Evolutionary conservation across 2,113 vertebrate genomes (phyloP).

Genomic region (Microtus richardsoni): DNA sequence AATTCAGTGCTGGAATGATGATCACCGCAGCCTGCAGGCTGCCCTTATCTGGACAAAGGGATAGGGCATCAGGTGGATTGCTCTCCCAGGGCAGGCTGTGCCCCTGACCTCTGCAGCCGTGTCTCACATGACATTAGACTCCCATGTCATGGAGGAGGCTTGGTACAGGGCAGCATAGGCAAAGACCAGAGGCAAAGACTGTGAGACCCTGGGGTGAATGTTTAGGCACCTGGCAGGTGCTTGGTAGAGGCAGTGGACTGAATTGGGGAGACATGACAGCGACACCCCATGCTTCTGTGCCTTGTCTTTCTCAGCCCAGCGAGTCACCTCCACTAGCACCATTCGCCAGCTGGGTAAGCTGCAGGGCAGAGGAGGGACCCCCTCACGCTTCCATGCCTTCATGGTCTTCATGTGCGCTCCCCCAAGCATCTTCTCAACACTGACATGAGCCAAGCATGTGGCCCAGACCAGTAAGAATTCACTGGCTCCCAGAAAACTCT

Average conservation of each 20-base stretch:
- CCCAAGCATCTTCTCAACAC: not conserved
- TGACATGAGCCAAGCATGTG: not conserved
- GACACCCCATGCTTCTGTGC: not conserved
- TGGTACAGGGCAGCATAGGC: not conserved
- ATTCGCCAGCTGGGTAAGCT: not conserved
- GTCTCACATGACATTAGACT: not conserved
- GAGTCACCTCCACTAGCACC: not conserved
- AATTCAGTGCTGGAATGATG: conserved; percentile 83
- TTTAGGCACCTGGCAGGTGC: not conserved
- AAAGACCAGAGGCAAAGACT: not conserved
- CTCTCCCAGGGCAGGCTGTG: not conserved
- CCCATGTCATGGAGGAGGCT: not conserved
- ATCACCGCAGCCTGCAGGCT: conserved; percentile 77
- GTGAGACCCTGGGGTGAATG: not conserved
- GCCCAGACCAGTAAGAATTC: not conserved
- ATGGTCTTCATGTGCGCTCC: not conserved
- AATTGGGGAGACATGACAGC: not conserved
- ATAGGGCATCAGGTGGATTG: not conserved
- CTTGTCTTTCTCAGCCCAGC: not conserved
- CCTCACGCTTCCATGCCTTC: not conserved
- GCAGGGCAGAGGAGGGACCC: not conserved
- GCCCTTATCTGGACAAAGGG: conserved; percentile 74
- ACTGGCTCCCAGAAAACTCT: not conserved
- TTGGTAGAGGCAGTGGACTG: not conserved
- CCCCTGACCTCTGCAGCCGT: not conserved